Conservation (phyloP, 2,888 invertebrate species). For the Shargacucullia verbasci region DNA sequence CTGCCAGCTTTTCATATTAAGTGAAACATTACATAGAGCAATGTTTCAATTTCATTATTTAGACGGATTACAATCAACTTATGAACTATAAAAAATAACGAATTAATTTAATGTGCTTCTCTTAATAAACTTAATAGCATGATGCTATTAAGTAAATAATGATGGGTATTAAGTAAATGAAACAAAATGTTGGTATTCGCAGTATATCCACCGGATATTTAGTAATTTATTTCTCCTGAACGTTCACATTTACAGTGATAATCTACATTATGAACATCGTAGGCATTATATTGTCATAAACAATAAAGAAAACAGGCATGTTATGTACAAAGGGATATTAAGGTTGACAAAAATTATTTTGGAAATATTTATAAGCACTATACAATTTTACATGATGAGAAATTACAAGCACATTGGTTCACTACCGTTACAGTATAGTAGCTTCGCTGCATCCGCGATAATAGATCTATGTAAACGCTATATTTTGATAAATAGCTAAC, state of each 20-base stretch:
- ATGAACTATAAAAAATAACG: too few species aligned
- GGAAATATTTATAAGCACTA: constrained; percentile 82
- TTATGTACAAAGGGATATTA: constrained; percentile 81
- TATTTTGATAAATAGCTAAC: constrained; percentile 67
- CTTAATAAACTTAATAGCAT: background rate
- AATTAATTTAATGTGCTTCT: too few species aligned
- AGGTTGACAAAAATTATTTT: constrained; percentile 67
- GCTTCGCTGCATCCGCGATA: constrained; percentile 49
- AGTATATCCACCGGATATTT: constrained; percentile 84
- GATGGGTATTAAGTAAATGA: constrained; percentile 66
- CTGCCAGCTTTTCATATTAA: background rate
- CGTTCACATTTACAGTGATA: constrained; percentile 83
- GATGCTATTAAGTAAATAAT: constrained; percentile 2
- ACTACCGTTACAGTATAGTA: constrained; percentile 58
- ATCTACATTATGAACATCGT: constrained; percentile 85
- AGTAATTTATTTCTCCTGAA: constrained; percentile 82
- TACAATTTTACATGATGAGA: constrained; percentile 82
- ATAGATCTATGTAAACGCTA: constrained; percentile 48
- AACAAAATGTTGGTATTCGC: constrained; percentile 82
- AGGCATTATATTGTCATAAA: constrained; percentile 85
- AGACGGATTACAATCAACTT: too few species aligned
- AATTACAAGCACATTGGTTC: constrained; percentile 75
- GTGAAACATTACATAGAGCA: too few species aligned
- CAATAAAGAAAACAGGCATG: constrained; percentile 78
- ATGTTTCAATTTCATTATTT: background rate